phyloP scores from a whole-genome alignment of 2,888 invertebrate species.

The Hymenopus coronatus region DNA sequence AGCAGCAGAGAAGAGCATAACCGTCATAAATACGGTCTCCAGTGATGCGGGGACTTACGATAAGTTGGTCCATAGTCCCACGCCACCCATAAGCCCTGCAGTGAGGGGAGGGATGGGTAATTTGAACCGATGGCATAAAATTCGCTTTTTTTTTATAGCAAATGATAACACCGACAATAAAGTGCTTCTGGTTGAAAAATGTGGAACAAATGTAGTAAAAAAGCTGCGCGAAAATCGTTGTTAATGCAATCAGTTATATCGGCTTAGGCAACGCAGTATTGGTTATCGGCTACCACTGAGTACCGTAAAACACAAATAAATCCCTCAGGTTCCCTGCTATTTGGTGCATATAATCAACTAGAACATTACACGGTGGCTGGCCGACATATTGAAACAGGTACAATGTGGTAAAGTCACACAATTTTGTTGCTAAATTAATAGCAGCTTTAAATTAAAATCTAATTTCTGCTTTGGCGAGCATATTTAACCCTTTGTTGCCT shows the following conservation, averaged over 20 bases:
- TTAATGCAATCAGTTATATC: not conserved
- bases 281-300: not conserved
- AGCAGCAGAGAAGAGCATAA: not conserved
- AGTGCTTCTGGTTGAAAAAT: not conserved
- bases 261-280: not conserved
- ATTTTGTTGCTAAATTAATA: not conserved
- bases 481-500: too few species aligned
- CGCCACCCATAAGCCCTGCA: not conserved
- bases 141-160: not conserved
- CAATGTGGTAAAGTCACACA: not conserved
- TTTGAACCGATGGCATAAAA: not conserved
- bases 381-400: not conserved
- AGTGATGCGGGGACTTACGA: not conserved
- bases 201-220: not conserved
- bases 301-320: not conserved
- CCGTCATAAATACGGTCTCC: not conserved
- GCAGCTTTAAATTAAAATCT: not conserved
- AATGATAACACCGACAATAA: not conserved
- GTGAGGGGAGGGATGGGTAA: not conserved
- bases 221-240: not conserved
- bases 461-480: too few species aligned
- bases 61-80: not conserved
- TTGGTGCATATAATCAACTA: not conserved
- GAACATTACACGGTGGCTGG: not conserved
- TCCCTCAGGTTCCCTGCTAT: not conserved